phyloP scores from a whole-genome alignment of 2,888 invertebrate genomes.

The Cetonia aurata region DNA sequence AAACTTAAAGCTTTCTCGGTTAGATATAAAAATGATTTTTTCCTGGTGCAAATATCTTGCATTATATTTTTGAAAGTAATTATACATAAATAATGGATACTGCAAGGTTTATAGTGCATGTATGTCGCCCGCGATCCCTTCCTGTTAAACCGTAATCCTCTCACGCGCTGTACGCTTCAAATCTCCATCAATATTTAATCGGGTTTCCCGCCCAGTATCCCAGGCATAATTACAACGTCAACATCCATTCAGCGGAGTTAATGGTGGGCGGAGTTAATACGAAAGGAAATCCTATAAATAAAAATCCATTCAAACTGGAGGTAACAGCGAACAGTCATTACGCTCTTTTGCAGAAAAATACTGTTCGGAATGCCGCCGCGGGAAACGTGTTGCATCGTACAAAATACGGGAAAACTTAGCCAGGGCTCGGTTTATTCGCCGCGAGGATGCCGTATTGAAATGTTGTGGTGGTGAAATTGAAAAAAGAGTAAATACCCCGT shows the following conservation, averaged over 20 bases:
- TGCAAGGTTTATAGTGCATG: no score
- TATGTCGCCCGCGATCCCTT: not conserved
- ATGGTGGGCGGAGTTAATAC: slow-evolving; percentile 24
- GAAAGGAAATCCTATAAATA: slow-evolving; percentile 17
- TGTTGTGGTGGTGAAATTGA: slow-evolving; percentile 1
- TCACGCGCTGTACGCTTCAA: not conserved
- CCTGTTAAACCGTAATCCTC: slow-evolving; percentile 27
- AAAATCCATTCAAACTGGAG: slow-evolving; percentile 9
- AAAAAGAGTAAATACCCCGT: slow-evolving; percentile 13
- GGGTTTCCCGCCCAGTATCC: slow-evolving; percentile 8
- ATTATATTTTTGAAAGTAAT: no score
- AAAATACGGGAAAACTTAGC: not conserved
- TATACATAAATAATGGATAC: no score
- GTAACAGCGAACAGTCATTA: slow-evolving; percentile 17
- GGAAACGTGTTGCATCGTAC: not conserved
- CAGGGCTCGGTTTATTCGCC: no score
- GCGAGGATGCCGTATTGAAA: no score
- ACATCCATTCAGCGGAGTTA: slow-evolving; percentile 23
- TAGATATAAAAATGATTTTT: no score
- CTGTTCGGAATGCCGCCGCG: not conserved
- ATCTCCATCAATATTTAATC: slow-evolving; percentile 37
- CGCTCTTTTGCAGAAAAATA: slow-evolving; percentile 11
- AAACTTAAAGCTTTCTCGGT: no score
- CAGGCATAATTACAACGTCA: slow-evolving; percentile 22
- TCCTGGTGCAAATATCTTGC: no score